Evolutionary conservation across 1,140 invertebrate genomes (phyloP).

Genomic region (Myzus persicae): DNA sequence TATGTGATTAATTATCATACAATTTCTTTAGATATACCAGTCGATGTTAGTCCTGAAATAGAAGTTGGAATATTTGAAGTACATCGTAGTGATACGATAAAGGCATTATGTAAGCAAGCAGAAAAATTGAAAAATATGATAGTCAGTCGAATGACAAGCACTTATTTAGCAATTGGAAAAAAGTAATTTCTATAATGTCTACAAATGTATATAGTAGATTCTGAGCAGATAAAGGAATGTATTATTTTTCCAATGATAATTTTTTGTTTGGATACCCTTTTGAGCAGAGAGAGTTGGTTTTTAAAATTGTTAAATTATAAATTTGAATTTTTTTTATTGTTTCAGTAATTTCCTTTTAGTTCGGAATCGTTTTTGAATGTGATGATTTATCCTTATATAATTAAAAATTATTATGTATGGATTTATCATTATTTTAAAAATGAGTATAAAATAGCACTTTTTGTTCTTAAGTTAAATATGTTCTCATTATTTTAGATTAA

Average conservation of each 20-base stretch:
- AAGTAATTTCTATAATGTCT: constrained; percentile 68
- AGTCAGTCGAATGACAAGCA: constrained; percentile 75
- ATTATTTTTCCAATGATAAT: not conserved
- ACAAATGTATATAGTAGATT: not conserved
- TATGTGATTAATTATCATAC: constrained; percentile 74
- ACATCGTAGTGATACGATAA: constrained; percentile 81
- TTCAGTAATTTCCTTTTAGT: not conserved
- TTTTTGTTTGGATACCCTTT: not conserved
- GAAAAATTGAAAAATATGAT: constrained; percentile 76
- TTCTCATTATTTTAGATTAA: constrained; percentile 72
- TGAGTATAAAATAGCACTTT: not conserved
- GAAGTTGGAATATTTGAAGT: constrained; percentile 87
- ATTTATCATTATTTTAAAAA: not conserved
- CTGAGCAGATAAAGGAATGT: not conserved
- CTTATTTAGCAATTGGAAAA: constrained; percentile 82
- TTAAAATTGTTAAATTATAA: not conserved
- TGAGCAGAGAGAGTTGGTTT: not conserved
- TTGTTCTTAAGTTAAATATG: not conserved
- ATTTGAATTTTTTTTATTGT: not conserved
- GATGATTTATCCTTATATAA: not conserved
- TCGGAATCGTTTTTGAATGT: not conserved
- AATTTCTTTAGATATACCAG: constrained; percentile 72
- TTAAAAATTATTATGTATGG: not conserved
- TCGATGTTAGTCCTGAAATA: constrained; percentile 73
- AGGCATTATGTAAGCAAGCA: constrained; percentile 74